Percentiles rank a stretch among this genome's conserved stretches.
These are phyloP conservation scores for Euproctis similis DNA, from an alignment of 2,888 invertebrate species.

Conservation along the genomic window DNA sequence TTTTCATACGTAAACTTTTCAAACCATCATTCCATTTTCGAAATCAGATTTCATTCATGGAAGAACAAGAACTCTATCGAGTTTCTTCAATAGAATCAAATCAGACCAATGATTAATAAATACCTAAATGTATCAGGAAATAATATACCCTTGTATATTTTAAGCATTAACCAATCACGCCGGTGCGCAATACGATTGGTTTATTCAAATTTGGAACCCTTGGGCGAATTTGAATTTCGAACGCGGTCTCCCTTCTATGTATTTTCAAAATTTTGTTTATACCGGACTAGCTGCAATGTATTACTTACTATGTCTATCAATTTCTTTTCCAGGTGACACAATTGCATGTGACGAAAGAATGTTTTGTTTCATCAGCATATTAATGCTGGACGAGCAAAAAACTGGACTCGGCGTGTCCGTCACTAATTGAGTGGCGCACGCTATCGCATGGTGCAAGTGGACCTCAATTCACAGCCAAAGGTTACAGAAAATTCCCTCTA, in stretches of 20 bases:
- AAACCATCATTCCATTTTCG: too few species aligned
- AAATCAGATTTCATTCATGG: too few species aligned
- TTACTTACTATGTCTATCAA: slow-evolving; percentile 6
- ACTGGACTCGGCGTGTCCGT: slow-evolving; percentile 57
- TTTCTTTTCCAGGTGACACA: slow-evolving; percentile 23
- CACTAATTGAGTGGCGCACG: slow-evolving; percentile 68
- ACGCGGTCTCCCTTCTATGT: slow-evolving; percentile 24
- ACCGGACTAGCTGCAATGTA: slow-evolving; percentile 22
- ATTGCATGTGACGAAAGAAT: slow-evolving; percentile 41
- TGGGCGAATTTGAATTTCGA: slow-evolving; percentile 34
- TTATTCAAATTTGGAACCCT: slow-evolving; percentile 53
- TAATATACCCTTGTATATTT: slow-evolving; percentile 22
- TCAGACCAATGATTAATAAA: neutral
- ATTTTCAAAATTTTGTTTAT: slow-evolving; percentile 27
- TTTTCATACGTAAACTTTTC: too few species aligned
- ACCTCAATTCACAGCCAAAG: slow-evolving; percentile 35
- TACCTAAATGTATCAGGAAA: slow-evolving; percentile 11
- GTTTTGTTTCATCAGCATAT: slow-evolving; percentile 55
- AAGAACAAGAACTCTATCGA: too few species aligned
- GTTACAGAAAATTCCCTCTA: slow-evolving; percentile 47
- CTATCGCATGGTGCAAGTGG: slow-evolving; percentile 50
- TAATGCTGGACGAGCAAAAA: slow-evolving; percentile 61
- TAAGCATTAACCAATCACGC: slow-evolving; percentile 39
- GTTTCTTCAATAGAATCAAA: too few species aligned
- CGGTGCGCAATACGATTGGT: slow-evolving; percentile 38